phyloP scores from a whole-genome alignment of 2,888 invertebrate species.

The Erannis defoliaria region DNA sequence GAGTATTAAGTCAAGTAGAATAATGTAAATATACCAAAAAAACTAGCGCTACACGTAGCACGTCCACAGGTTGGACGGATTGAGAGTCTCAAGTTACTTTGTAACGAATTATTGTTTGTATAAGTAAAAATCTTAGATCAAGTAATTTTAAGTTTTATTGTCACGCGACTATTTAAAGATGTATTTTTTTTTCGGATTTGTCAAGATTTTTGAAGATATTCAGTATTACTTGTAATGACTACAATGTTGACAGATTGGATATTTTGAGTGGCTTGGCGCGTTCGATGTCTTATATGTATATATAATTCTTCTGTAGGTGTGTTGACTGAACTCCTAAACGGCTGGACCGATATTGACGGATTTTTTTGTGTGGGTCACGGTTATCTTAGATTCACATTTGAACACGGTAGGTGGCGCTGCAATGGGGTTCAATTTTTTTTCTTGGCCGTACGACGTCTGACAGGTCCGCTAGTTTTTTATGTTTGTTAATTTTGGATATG shows the following conservation, averaged over 20 bases:
- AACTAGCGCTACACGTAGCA: slow-evolving; percentile 5
- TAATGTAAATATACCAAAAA: slow-evolving; percentile 20
- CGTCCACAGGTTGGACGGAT: slow-evolving; percentile 1
- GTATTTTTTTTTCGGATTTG: slow-evolving; percentile 2
- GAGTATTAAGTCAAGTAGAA: neutral
- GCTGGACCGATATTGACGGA: no score
- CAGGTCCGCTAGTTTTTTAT: no score
- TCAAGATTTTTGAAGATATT: neutral
- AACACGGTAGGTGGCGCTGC: no score
- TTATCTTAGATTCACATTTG: no score
- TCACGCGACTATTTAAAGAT: neutral
- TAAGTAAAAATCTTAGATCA: neutral
- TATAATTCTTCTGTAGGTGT: no score
- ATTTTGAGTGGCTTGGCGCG: neutral
- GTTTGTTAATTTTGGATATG: no score
- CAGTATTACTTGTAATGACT: slow-evolving; percentile 10
- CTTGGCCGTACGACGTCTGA: no score
- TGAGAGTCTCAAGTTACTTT: slow-evolving; percentile 20
- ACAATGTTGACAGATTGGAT: neutral
- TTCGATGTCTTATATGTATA: neutral
- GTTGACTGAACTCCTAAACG: no score
- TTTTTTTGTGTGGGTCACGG: no score
- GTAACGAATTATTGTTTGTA: neutral
- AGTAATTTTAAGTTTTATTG: neutral
- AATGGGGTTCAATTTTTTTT: no score